A percentile compares a stretch with the other conserved stretches of the same genome.
Conservation (phyloP, 2,113 vertebrate genomes). For the Climacteris rufus region DNA sequence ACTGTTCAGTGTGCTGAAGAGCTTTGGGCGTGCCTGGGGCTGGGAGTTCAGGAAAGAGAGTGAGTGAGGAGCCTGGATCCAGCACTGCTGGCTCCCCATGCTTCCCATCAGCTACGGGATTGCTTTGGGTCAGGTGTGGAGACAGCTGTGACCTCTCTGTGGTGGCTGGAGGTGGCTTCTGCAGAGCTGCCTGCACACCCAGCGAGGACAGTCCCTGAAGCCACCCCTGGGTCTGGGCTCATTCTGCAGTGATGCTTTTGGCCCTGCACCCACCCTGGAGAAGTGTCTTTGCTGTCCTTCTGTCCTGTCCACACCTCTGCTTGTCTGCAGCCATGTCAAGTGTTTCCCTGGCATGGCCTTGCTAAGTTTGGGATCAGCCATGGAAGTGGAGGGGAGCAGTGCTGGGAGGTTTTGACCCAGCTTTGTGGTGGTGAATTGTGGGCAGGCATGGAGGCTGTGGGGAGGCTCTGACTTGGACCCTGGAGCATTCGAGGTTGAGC, state of each 20-base stretch:
- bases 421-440: background rate
- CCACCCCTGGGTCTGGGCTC: background rate
- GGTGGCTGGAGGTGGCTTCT: background rate
- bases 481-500: background rate
- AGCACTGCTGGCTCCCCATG: rapidly evolving
- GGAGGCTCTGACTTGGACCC: background rate
- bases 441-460: rapidly evolving
- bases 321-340: background rate
- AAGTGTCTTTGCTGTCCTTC: background rate
- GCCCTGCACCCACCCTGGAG: background rate
- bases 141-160: background rate
- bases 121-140: background rate
- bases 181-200: background rate
- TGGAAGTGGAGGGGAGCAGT: background rate
- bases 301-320: rapidly evolving
- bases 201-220: background rate
- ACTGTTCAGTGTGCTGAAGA: background rate
- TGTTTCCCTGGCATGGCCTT: background rate
- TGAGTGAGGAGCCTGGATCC: background rate
- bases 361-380: background rate
- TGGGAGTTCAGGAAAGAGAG: background rate
- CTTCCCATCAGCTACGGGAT: background rate
- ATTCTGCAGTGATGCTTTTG: background rate
- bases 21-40: background rate
- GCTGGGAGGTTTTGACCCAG: background rate